phyloP scores from a whole-genome alignment of 2,113 vertebrate genomes.

The Xenopus borealis region DNA sequence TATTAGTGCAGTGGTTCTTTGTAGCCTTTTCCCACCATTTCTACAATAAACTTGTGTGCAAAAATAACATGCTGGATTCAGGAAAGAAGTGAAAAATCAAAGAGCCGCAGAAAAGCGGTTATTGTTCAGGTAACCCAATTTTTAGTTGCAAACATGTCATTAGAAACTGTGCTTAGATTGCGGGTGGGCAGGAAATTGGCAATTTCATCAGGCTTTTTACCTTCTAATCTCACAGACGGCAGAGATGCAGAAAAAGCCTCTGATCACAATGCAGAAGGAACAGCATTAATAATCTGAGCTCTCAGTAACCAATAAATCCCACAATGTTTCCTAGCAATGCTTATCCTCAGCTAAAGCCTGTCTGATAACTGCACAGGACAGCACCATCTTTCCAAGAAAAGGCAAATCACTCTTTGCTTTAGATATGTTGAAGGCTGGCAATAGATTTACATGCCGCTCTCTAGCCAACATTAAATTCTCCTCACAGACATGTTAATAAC shows the following conservation, averaged over 20 bases:
- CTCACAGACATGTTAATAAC: conserved; percentile 26
- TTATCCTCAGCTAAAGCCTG: conserved; percentile 18
- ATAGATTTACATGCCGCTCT: conserved; percentile 32
- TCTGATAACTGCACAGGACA: conserved; percentile 22
- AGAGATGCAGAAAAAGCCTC: conserved; percentile 15
- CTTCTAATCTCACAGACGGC: conserved; percentile 20
- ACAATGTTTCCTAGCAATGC: conserved; percentile 26
- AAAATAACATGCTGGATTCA: background rate
- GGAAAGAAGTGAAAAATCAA: background rate
- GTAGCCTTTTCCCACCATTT: too few relatives aligned
- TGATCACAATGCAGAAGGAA: conserved; percentile 29
- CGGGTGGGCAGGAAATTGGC: conserved; percentile 30
- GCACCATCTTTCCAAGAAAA: conserved; percentile 13
- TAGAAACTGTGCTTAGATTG: conserved; percentile 7
- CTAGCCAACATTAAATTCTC: conserved; percentile 25
- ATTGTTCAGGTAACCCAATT: conserved; percentile 12
- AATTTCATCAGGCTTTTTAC: conserved; percentile 19
- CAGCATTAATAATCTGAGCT: conserved; percentile 26
- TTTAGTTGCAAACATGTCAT: conserved; percentile 2
- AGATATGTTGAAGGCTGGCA: conserved; percentile 18
- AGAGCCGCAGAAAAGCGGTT: background rate
- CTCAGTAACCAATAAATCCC: conserved; percentile 30
- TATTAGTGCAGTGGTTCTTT: too few relatives aligned
- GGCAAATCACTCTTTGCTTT: conserved; percentile 15
- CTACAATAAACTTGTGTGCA: background rate